These are phyloP conservation scores for Gyrodactylus bullatarudis DNA, from an alignment of 1,140 invertebrate species.

Conservation along the genomic window DNA sequence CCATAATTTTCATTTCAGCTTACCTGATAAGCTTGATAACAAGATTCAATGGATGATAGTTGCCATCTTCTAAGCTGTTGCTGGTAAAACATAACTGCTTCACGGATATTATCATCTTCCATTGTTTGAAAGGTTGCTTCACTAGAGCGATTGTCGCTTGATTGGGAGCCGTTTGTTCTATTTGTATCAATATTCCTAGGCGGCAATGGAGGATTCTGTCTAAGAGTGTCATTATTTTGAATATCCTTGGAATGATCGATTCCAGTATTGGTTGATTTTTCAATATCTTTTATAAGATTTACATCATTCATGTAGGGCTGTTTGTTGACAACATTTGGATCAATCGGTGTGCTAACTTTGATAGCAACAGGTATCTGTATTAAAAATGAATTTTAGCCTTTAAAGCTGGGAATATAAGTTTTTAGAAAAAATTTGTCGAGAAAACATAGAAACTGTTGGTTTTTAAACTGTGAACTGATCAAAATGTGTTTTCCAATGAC, in stretches of 20 bases:
- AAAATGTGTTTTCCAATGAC: too few relatives aligned
- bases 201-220: background rate
- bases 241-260: too few relatives aligned
- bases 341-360: background rate
- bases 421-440: too few relatives aligned
- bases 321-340: background rate
- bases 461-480: too few relatives aligned
- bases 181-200: background rate
- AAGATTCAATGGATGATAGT: background rate
- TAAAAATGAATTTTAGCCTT: conserved; percentile 6
- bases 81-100: background rate
- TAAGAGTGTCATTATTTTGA: background rate
- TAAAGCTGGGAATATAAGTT: too few relatives aligned
- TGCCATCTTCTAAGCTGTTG: background rate
- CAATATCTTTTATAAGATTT: background rate
- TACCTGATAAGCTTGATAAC: background rate
- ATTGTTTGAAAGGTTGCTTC: background rate
- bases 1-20: too few relatives aligned
- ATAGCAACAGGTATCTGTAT: conserved; percentile 8
- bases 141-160: background rate
- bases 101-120: background rate
- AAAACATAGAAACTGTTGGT: too few relatives aligned
- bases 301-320: background rate
- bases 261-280: too few relatives aligned
- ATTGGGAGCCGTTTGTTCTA: background rate